Base-by-base conservation (phyloP, 2,888 invertebrate species). In the Rhopalosiphum nymphaeae region DNA sequence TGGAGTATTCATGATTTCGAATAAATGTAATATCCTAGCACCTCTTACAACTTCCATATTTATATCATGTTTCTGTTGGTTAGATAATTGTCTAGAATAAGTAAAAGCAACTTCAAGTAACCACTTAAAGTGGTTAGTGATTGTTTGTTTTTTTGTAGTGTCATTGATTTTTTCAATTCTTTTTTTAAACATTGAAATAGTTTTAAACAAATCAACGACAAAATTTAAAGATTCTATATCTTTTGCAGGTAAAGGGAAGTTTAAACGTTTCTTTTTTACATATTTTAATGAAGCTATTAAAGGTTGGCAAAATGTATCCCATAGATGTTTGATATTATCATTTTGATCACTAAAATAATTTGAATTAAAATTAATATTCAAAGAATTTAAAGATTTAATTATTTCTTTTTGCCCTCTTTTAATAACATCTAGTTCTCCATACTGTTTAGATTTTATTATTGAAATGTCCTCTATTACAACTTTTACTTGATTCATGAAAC, bases 401-500 rank as follows among this genome's bases (percentile, higher is more conserved):
- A 92, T 36, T 36, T 21, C 42, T 0, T 53, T 21, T 4, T 89
- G 44, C 1, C 78, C 29, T 2, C 25, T 10, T 26, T 42, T 84
- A 88, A 95, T 89, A 36, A 86, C 7, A 91, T 56, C 42, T 26
- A 86, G 9, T 85, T 95, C 92, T 21, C 95, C 95, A 95, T 95
- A 95, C 16, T 95, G 92, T 86, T 95, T 95, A 25, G 57, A 94
- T 94, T 96, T 96, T 0, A 96, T 96, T 21, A 95, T 91, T 94
- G 95, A 95, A 56, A 96, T 96, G 94, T 96, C 95, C 42, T 94
- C 90, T 13, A 96, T 95, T 7, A 95, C 96, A 96, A 92, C 94
- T 94, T 96, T 96, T 25, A 97, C 96, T 4, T 96, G 95, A 94
- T 97, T 13, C 53, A 53, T 53, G 3, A 53, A 53, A 16, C 53